A percentile compares a stretch with the other conserved stretches of the same genome.
Evolutionary conservation across 2,888 invertebrate species (phyloP).

Genomic region (Ormyrus thymus): DNA sequence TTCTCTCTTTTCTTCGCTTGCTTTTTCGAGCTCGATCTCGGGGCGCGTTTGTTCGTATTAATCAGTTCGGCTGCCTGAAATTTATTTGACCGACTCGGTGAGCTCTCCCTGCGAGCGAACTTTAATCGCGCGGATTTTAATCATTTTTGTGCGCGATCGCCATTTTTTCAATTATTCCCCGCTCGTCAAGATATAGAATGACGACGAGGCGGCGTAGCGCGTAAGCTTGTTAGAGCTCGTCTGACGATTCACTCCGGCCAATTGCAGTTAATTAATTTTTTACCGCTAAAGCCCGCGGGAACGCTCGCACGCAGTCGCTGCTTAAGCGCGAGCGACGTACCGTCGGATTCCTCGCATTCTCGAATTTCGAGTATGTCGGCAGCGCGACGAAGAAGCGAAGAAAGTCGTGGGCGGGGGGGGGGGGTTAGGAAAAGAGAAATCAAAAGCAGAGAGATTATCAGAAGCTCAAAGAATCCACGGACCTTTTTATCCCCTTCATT

Average conservation of each 20-base stretch:
- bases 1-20: not conserved
- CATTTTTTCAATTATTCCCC: no score
- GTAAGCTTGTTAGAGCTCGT: constrained; percentile 52
- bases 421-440: not conserved
- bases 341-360: constrained; percentile 51
- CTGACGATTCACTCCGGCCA: constrained; percentile 56
- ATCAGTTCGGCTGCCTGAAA: no score
- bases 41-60: not conserved
- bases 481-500: not conserved
- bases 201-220: constrained; percentile 3
- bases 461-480: constrained; percentile 26
- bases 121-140: no score
- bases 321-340: constrained; percentile 7
- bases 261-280: constrained; percentile 55
- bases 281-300: constrained; percentile 34
- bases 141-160: no score
- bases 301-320: not conserved
- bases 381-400: not conserved
- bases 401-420: not conserved
- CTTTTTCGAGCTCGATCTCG: not conserved
- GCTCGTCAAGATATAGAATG: not conserved
- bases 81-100: no score
- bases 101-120: no score
- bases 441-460: constrained; percentile 15
- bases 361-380: constrained; percentile 3